Evolutionary conservation across 1,140 invertebrate species (phyloP).

Genomic region (Macrocentrus cingulum): DNA sequence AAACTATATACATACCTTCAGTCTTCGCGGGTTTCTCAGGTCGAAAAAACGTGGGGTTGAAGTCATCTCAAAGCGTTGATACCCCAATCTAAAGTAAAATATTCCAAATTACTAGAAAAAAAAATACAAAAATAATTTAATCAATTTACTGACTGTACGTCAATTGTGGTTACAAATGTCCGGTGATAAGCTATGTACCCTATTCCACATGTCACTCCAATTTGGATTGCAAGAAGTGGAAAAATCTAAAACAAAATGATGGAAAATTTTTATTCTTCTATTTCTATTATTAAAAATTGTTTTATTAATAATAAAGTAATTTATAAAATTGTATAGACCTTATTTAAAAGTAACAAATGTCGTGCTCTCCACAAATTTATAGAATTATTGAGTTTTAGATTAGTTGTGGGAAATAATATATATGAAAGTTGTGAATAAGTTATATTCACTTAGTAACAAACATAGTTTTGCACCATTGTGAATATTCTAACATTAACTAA

Average conservation of each 20-base stretch:
- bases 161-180: slow-evolving; percentile 43
- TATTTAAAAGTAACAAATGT: no score
- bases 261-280: slow-evolving; percentile 8
- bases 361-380: no score
- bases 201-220: slow-evolving; percentile 24
- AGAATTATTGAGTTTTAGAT: neutral
- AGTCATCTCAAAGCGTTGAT: slow-evolving; percentile 49
- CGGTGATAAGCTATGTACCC: slow-evolving; percentile 34
- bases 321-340: no score
- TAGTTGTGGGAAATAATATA: neutral
- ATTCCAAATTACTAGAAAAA: no score
- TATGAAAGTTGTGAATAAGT: neutral
- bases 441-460: neutral
- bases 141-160: slow-evolving; percentile 48
- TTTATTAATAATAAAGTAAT: no score
- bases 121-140: no score
- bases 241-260: slow-evolving; percentile 41
- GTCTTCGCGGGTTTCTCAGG: slow-evolving; percentile 48
- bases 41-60: slow-evolving; percentile 45
- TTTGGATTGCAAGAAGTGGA: slow-evolving; percentile 41
- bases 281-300: neutral
- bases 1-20: no score
- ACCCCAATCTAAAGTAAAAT: slow-evolving; percentile 45
- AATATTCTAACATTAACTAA: no score
- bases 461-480: neutral